Percentiles rank a stretch among this genome's conserved stretches.
phyloP scores from a whole-genome alignment of 2,113 vertebrate species.

The Neogale vison region DNA sequence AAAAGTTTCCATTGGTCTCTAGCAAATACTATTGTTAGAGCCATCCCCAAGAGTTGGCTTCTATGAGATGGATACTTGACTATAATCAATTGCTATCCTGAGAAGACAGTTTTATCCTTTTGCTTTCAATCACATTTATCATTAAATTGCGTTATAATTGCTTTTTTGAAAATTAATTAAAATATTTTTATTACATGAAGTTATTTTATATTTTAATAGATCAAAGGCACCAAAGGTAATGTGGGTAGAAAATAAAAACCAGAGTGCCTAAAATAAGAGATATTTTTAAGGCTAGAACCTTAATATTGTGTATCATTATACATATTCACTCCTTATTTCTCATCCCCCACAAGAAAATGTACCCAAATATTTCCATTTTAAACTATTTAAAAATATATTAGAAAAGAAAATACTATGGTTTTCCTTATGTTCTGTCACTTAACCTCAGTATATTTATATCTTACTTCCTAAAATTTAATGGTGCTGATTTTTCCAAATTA shows the following conservation, averaged over 20 bases:
- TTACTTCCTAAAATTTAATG: background rate
- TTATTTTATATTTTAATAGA: conserved; percentile 18
- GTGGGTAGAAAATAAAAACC: background rate
- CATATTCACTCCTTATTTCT: background rate
- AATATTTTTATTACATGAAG: background rate
- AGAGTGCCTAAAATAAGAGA: background rate
- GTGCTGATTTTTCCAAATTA: background rate
- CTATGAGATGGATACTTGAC: background rate
- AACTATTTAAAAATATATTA: background rate
- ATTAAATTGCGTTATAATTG: background rate
- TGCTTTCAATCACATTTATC: background rate
- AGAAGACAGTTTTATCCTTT: background rate
- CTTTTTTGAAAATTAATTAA: background rate
- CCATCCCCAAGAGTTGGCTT: background rate
- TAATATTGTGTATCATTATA: background rate
- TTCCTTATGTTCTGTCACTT: background rate
- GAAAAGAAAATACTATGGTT: background rate
- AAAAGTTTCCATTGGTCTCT: background rate
- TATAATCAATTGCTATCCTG: background rate
- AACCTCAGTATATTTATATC: background rate
- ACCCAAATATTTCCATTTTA: background rate
- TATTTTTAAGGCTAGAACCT: background rate
- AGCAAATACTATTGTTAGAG: background rate
- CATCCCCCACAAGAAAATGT: background rate
- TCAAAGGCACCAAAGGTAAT: background rate